phyloP scores from a whole-genome alignment of 2,797 vertebrate species.

The Benthosema pterotum region DNA sequence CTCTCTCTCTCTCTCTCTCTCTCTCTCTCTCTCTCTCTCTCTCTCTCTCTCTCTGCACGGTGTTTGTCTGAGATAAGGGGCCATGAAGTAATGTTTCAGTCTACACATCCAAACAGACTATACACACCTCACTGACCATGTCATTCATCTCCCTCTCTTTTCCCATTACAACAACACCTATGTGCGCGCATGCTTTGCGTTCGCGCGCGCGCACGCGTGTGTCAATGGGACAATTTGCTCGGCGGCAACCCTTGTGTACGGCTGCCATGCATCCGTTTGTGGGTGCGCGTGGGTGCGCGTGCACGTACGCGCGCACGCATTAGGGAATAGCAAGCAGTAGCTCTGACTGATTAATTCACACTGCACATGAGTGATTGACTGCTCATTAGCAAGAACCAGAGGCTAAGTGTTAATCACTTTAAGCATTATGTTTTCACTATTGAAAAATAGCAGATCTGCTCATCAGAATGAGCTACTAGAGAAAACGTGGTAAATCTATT shows the following conservation, averaged over 20 bases:
- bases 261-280: neutral
- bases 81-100: conserved; percentile 50
- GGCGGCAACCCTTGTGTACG: neutral
- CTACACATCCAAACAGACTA: conserved; percentile 40
- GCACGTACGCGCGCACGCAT: neutral
- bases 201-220: too few relatives aligned
- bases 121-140: conserved; percentile 45
- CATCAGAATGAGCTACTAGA: too few relatives aligned
- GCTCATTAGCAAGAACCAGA: too few relatives aligned
- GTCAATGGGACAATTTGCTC: neutral
- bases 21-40: conserved; percentile 8
- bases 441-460: too few relatives aligned
- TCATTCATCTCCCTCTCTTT: conserved; percentile 55
- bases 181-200: too few relatives aligned
- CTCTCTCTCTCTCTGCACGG: conserved; percentile 33
- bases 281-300: neutral
- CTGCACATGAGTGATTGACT: too few relatives aligned
- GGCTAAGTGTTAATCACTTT: too few relatives aligned
- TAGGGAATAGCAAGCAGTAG: too few relatives aligned
- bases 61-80: conserved; percentile 66
- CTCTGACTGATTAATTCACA: too few relatives aligned
- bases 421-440: too few relatives aligned
- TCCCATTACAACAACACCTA: conserved; percentile 28
- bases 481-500: too few relatives aligned
- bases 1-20: conserved; percentile 5